Percentiles rank a stretch among this genome's conserved stretches.
These are phyloP conservation scores for Rapana venosa DNA, from an alignment of 2,888 invertebrate genomes.

Conservation along the genomic window DNA sequence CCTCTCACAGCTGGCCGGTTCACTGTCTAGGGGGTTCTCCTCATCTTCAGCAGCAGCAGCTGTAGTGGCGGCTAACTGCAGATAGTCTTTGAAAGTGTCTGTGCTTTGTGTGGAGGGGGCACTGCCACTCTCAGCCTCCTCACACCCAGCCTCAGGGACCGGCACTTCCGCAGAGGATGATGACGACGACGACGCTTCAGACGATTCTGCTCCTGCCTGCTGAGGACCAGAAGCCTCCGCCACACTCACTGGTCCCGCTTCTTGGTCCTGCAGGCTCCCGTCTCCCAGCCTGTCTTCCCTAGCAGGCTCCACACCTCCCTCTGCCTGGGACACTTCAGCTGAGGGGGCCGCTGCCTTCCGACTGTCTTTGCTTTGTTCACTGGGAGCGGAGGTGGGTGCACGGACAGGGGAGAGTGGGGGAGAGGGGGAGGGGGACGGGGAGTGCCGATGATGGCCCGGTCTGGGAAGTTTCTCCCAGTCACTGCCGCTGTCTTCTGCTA, in stretches of 20 bases:
- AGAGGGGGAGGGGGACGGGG: not conserved
- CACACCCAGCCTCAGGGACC: not conserved
- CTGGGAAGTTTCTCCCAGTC: slow-evolving; percentile 53
- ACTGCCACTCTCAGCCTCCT: not conserved
- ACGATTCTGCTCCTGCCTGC: not conserved
- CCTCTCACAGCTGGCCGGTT: not conserved
- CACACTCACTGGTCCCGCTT: not conserved
- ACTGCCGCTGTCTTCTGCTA: slow-evolving; percentile 47
- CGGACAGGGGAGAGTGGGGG: not conserved
- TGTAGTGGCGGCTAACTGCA: not conserved
- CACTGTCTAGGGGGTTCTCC: not conserved
- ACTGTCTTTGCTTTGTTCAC: not conserved
- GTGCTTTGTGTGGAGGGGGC: not conserved
- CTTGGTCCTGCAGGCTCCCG: not conserved
- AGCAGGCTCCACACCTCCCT: not conserved
- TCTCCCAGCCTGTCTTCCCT: not conserved
- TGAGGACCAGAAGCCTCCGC: not conserved
- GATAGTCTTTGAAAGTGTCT: not conserved
- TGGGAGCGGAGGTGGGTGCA: not conserved
- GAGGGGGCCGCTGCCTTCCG: not conserved
- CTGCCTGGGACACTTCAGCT: not conserved
- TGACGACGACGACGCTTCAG: not conserved
- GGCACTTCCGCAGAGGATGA: not conserved
- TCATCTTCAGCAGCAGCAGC: not conserved
- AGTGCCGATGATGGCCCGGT: not conserved